A percentile compares a stretch with the other conserved stretches of the same genome.
phyloP scores from a whole-genome alignment of 1,140 invertebrate genomes.

The Trachymyrmex cornetzi region DNA sequence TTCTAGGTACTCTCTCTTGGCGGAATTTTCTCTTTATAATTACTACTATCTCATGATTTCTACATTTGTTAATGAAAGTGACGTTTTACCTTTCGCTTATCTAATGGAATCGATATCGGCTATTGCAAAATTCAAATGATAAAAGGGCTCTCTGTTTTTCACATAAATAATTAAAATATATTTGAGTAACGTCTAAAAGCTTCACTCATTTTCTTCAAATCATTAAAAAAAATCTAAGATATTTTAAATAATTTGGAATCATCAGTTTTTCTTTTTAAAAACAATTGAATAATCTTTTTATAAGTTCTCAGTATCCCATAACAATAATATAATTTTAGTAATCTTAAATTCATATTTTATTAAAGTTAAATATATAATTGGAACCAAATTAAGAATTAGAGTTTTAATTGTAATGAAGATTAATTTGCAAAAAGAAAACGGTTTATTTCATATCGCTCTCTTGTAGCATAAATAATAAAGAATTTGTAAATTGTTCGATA shows the following conservation, averaged over 20 bases:
- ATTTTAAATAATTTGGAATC: neutral
- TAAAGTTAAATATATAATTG: neutral
- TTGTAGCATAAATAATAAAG: neutral
- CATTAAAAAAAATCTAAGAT: neutral
- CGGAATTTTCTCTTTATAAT: conserved; percentile 35
- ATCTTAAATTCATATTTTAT: conserved; percentile 2
- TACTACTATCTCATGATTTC: conserved; percentile 17
- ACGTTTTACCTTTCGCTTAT: neutral
- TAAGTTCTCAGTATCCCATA: neutral
- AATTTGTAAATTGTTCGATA: neutral
- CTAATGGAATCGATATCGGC: neutral
- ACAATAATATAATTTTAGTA: neutral
- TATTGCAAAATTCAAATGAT: neutral
- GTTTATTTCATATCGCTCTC: neutral
- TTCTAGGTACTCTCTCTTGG: conserved; percentile 38
- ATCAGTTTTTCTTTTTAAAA: neutral
- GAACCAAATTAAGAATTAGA: neutral
- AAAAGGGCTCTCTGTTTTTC: neutral
- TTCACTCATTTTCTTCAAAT: neutral
- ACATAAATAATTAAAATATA: neutral
- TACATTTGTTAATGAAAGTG: conserved; percentile 13
- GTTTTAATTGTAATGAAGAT: neutral
- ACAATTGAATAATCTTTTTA: neutral
- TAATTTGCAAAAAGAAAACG: neutral
- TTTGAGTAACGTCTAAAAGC: neutral